A percentile compares a stretch with the other conserved stretches of the same genome.
Evolutionary conservation across 2,113 vertebrate genomes (phyloP).

Genomic region (Callithrix jacchus): DNA sequence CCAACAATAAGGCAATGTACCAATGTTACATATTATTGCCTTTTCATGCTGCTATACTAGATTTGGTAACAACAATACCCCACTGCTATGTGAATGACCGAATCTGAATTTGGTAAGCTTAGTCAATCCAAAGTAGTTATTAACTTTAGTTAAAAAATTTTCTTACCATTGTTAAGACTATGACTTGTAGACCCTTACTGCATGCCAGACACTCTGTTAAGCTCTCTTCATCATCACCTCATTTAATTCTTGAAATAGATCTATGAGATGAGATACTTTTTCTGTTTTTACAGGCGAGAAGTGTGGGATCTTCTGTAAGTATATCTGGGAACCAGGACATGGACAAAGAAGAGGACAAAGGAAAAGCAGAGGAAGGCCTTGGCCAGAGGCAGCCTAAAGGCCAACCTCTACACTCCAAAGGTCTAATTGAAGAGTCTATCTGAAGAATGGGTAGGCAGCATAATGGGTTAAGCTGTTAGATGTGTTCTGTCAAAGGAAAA

Average conservation of each 20-base stretch:
- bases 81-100: neutral
- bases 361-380: neutral
- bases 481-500: neutral
- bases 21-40: neutral
- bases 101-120: neutral
- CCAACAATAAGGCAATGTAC: neutral
- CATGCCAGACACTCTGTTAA: neutral
- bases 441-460: accelerated
- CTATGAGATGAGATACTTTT: neutral
- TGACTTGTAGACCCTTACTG: neutral
- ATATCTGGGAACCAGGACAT: neutral
- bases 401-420: neutral
- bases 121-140: neutral
- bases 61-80: neutral
- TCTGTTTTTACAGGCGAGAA: neutral
- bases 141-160: neutral
- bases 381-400: neutral
- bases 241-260: neutral
- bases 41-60: neutral
- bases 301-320: too few species aligned
- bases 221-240: neutral
- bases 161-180: neutral
- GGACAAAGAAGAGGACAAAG: neutral
- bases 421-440: neutral
- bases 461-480: neutral